These are phyloP conservation scores for Rhingia rostrata DNA, from an alignment of 2,888 invertebrate species.

Conservation along the genomic window DNA sequence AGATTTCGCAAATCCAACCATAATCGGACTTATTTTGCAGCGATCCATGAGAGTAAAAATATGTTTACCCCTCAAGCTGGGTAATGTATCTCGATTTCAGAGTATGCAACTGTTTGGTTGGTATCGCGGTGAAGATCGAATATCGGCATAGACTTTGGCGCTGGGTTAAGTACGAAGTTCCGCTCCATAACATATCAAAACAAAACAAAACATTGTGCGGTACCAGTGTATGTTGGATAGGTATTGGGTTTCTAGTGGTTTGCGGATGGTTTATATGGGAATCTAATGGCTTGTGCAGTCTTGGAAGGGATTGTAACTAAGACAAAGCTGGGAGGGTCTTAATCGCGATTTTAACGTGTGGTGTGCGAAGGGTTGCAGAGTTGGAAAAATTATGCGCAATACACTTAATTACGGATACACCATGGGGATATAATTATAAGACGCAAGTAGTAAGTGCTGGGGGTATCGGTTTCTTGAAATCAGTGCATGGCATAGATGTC, in stretches of 20 bases:
- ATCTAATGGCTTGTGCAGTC: background rate
- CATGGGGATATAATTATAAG: too few relatives aligned
- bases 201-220: slow-evolving; percentile 39
- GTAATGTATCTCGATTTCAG: slow-evolving; percentile 52
- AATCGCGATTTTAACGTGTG: background rate
- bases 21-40: slow-evolving; percentile 53
- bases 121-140: slow-evolving; percentile 41
- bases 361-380: background rate
- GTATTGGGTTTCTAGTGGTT: slow-evolving; percentile 19
- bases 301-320: slow-evolving; percentile 1
- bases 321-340: too few relatives aligned
- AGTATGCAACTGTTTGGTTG: slow-evolving; percentile 36
- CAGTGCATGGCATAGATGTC: too few relatives aligned
- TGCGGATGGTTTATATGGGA: background rate
- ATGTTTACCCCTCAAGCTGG: slow-evolving; percentile 28
- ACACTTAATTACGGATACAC: too few relatives aligned
- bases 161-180: slow-evolving; percentile 58
- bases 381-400: too few relatives aligned
- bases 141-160: slow-evolving; percentile 61
- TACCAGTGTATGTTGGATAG: slow-evolving; percentile 9
- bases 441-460: too few relatives aligned
- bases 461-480: too few relatives aligned
- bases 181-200: slow-evolving; percentile 37
- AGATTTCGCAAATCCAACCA: slow-evolving; percentile 49
- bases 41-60: slow-evolving; percentile 52